These are phyloP conservation scores for Sorex maritimensis DNA, from an alignment of 2,797 vertebrate genomes.

Conservation along the genomic window DNA sequence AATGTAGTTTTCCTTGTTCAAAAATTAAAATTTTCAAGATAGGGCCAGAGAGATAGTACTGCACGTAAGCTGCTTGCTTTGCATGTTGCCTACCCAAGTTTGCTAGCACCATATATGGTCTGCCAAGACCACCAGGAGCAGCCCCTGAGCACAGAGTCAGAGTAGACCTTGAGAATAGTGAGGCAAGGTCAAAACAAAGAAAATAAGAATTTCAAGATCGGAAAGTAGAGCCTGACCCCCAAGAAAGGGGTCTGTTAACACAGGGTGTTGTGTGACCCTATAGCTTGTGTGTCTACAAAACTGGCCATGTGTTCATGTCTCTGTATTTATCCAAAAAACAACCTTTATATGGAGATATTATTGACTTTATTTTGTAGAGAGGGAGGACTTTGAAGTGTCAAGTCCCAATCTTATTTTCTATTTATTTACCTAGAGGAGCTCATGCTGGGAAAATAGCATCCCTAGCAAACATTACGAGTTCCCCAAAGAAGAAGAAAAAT, in stretches of 20 bases:
- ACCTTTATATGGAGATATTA: background rate
- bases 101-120: too few relatives aligned
- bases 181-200: too few relatives aligned
- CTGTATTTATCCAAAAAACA: background rate
- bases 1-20: background rate
- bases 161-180: too few relatives aligned
- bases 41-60: too few relatives aligned
- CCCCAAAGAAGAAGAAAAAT: slow-evolving; percentile 77
- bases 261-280: background rate
- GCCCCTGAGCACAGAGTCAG: too few relatives aligned
- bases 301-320: background rate
- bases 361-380: background rate
- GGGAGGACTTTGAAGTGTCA: slow-evolving; percentile 34
- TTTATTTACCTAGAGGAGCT: slow-evolving; percentile 64
- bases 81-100: too few relatives aligned
- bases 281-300: fast-evolving
- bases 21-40: background rate
- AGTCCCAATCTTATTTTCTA: slow-evolving; percentile 15
- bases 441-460: slow-evolving; percentile 69
- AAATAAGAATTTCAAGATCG: background rate
- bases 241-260: background rate
- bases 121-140: too few relatives aligned
- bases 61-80: too few relatives aligned
- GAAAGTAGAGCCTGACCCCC: background rate
- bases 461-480: slow-evolving; percentile 77